A percentile compares a stretch with the other conserved stretches of the same genome.
Evolutionary conservation across 1,140 invertebrate species (phyloP).

Genomic region (Aphelinus certus): DNA sequence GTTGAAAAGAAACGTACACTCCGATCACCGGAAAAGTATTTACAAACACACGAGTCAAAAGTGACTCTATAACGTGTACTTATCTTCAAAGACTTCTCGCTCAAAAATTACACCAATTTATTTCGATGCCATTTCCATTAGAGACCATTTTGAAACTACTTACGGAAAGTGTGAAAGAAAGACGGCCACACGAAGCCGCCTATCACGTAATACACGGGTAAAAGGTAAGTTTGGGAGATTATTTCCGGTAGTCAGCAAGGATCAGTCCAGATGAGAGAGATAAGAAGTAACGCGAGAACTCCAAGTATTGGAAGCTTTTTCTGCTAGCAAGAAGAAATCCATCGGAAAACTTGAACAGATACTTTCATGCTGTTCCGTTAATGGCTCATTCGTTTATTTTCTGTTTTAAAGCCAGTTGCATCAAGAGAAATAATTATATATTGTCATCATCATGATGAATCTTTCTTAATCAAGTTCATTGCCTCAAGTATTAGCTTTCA

Average conservation of each 20-base stretch:
- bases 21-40: constrained; percentile 41
- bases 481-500: no score
- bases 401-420: no score
- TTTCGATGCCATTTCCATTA: constrained; percentile 9
- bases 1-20: constrained; percentile 30
- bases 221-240: neutral
- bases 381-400: no score
- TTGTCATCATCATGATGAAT: no score
- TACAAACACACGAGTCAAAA: constrained; percentile 9
- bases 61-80: neutral
- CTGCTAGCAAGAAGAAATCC: no score
- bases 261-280: no score
- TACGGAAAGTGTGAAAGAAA: neutral
- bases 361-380: no score
- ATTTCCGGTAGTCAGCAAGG: neutral
- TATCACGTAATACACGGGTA: neutral
- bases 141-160: neutral
- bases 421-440: no score
- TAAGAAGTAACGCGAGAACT: no score
- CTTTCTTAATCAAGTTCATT: no score
- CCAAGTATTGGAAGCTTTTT: no score
- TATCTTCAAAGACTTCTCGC: neutral
- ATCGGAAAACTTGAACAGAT: no score
- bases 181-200: neutral
- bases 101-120: constrained; percentile 10